Evolutionary conservation across 2,888 invertebrate genomes (phyloP).

Genomic region (Serripes groenlandicus): DNA sequence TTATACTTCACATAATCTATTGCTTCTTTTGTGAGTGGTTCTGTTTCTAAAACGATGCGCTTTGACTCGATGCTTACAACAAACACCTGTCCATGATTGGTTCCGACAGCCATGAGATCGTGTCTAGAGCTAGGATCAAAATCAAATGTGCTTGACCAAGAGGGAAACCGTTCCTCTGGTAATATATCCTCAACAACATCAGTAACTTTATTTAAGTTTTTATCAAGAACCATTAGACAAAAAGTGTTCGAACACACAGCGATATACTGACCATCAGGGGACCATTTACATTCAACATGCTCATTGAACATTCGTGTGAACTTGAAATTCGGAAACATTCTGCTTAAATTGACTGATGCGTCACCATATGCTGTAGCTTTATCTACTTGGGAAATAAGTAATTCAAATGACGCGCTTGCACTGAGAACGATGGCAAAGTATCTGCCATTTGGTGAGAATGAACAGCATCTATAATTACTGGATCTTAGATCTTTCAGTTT

Average conservation of each 20-base stretch:
- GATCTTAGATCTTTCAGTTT: slow-evolving; percentile 68
- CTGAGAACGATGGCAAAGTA: slow-evolving; percentile 72
- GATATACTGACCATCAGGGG: slow-evolving; percentile 75
- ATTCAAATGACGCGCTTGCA: slow-evolving; percentile 60
- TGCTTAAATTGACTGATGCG: slow-evolving; percentile 33
- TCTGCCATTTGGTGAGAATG: slow-evolving; percentile 79
- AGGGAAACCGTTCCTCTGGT: slow-evolving; percentile 60
- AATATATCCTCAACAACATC: slow-evolving; percentile 74
- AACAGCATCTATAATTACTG: slow-evolving; percentile 70
- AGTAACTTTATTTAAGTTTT: slow-evolving; percentile 49
- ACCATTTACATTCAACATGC: slow-evolving; percentile 78
- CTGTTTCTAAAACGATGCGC: slow-evolving; percentile 44
- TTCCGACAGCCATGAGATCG: slow-evolving; percentile 72
- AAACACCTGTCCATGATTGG: slow-evolving; percentile 65
- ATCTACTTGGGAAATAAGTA: slow-evolving; percentile 50
- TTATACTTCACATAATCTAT: slow-evolving; percentile 75
- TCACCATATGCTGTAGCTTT: slow-evolving; percentile 36
- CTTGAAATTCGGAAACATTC: slow-evolving; percentile 43
- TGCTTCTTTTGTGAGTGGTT: slow-evolving; percentile 36
- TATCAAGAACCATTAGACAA: slow-evolving; percentile 16
- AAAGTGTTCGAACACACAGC: slow-evolving; percentile 71
- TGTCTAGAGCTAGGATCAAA: slow-evolving; percentile 75
- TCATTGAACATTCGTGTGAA: slow-evolving; percentile 68
- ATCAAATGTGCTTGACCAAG: slow-evolving; percentile 76
- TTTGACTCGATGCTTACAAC: slow-evolving; percentile 65